These are phyloP conservation scores for Aspidiotus destructor DNA, from an alignment of 2,888 invertebrate genomes.

Conservation along the genomic window DNA sequence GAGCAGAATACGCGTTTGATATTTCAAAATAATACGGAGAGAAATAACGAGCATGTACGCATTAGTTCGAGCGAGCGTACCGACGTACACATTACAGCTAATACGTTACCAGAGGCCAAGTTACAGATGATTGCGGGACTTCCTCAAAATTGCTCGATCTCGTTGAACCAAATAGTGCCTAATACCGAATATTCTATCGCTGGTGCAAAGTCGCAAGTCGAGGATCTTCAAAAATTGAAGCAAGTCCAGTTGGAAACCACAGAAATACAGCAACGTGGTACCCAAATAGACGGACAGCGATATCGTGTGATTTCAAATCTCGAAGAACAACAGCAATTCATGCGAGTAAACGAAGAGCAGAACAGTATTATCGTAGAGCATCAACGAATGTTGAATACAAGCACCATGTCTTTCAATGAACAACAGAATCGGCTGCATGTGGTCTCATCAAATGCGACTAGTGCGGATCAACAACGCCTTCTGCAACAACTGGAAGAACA, in stretches of 20 bases:
- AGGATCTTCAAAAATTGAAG: conserved; percentile 3
- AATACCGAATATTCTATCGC: conserved; percentile 15
- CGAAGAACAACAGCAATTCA: conserved; percentile 22
- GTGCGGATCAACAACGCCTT: conserved; percentile 11
- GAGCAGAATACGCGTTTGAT: conserved; percentile 27
- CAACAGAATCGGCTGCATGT: conserved; percentile 20
- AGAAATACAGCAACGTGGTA: neutral
- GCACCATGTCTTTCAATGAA: conserved; percentile 23
- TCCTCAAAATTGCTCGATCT: conserved; percentile 31
- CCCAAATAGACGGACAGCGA: neutral
- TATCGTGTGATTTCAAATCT: conserved; percentile 23
- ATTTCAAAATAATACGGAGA: conserved; percentile 13
- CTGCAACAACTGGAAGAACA: conserved; percentile 30
- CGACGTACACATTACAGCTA: conserved; percentile 23
- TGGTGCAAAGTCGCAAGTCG: conserved; percentile 1
- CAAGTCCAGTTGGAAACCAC: neutral
- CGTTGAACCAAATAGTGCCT: conserved; percentile 31
- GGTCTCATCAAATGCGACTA: neutral
- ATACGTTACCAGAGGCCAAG: conserved; percentile 26
- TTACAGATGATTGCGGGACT: conserved; percentile 37
- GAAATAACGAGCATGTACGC: conserved; percentile 12
- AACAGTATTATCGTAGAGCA: conserved; percentile 36
- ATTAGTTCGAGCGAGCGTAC: conserved; percentile 29
- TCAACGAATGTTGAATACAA: conserved; percentile 24
- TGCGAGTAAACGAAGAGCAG: conserved; percentile 35